These are phyloP conservation scores for Holothuria leucospilota DNA, from an alignment of 53 echinoderm and acorn worm species.

Conservation along the genomic window DNA sequence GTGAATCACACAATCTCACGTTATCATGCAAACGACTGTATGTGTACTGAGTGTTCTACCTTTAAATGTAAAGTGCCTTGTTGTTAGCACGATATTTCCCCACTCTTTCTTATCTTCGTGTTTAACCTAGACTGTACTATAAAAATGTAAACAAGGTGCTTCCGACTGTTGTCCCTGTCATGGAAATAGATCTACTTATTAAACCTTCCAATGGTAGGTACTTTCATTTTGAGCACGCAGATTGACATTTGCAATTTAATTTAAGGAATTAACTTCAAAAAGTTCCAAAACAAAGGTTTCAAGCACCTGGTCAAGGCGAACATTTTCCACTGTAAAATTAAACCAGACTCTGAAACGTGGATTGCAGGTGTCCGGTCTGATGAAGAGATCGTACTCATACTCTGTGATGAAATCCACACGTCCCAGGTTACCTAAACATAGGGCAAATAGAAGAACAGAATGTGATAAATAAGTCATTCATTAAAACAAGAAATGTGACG, in stretches of 20 bases:
- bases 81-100: too few relatives aligned
- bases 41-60: too few relatives aligned
- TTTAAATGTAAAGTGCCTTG: too few relatives aligned
- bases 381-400: slow-evolving; percentile 96
- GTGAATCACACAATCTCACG: too few relatives aligned
- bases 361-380: slow-evolving; percentile 97
- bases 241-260: not conserved
- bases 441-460: not conserved
- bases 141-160: too few relatives aligned
- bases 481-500: slow-evolving; percentile 36
- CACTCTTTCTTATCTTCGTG: too few relatives aligned
- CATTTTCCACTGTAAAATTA: slow-evolving; percentile 97
- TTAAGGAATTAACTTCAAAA: not conserved
- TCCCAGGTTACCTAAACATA: slow-evolving; percentile 88
- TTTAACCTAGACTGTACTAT: too few relatives aligned
- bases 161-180: not conserved
- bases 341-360: slow-evolving; percentile 98
- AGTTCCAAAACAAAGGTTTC: not conserved
- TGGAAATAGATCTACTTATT: not conserved
- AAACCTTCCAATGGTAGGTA: not conserved
- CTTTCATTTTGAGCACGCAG: not conserved
- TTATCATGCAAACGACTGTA: too few relatives aligned
- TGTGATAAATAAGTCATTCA: slow-evolving; percentile 24
- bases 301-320: slow-evolving; percentile 88
- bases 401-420: slow-evolving; percentile 98